Conservation (phyloP, 2,888 invertebrate species). For the Drosophila fungiperda region DNA sequence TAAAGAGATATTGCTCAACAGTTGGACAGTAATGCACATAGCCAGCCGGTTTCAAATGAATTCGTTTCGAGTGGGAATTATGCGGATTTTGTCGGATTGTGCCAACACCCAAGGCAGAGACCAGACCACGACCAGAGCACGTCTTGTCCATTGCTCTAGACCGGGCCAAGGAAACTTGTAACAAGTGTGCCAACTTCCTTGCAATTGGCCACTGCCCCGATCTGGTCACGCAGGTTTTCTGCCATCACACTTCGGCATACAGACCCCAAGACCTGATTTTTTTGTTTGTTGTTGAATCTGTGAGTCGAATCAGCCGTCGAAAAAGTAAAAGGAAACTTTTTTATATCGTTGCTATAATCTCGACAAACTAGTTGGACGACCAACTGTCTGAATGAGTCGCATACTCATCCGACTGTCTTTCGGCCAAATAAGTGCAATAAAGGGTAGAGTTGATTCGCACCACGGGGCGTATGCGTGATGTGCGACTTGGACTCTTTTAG, state of each 20-base stretch:
- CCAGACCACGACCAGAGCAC: slow-evolving; percentile 12
- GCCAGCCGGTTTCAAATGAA: slow-evolving; percentile 51
- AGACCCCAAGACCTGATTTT: slow-evolving; percentile 73
- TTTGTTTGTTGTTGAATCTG: slow-evolving; percentile 37
- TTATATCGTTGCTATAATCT: not conserved
- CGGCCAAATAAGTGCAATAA: slow-evolving; percentile 2
- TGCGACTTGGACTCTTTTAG: not conserved
- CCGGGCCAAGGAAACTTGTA: slow-evolving; percentile 63
- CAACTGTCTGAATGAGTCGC: slow-evolving; percentile 7
- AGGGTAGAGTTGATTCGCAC: not conserved
- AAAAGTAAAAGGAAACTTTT: slow-evolving; percentile 72
- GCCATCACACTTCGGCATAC: slow-evolving; percentile 40
- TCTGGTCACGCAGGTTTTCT: slow-evolving; percentile 62
- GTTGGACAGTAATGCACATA: slow-evolving; percentile 15
- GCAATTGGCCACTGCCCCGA: slow-evolving; percentile 44
- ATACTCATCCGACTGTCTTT: slow-evolving; percentile 41
- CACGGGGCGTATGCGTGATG: slow-evolving; percentile 36
- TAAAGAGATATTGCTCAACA: slow-evolving; percentile 54
- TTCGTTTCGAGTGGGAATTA: slow-evolving; percentile 38
- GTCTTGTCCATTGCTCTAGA: slow-evolving; percentile 28
- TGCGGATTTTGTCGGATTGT: slow-evolving; percentile 27
- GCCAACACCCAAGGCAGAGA: slow-evolving; percentile 60
- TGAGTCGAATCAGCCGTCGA: slow-evolving; percentile 20
- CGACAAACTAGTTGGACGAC: slow-evolving; percentile 37
- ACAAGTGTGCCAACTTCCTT: slow-evolving; percentile 75